Evolutionary conservation across 1,140 invertebrate species (phyloP), one percentile per base, ranked within the genome.

Genomic region (Sitobion miscanthi): DNA sequence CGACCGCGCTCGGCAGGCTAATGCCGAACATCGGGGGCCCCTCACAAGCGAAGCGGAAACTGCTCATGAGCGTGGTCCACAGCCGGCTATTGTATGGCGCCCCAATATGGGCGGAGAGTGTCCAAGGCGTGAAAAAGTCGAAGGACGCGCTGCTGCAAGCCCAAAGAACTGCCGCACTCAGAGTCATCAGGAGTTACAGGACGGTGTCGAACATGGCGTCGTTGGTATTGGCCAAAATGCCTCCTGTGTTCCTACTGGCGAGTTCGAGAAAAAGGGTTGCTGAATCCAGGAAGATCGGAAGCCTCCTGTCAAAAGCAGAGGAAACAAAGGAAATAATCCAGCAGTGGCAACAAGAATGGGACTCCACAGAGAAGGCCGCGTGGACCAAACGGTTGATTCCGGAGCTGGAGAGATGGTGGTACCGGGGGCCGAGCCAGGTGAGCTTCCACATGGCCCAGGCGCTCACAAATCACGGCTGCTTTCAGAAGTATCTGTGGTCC

Each of bases 221-320:
- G 1, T 14, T 82, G 30, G 25, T 82, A 6, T 1, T 82, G 35
- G 77, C 77, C 7, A n/a, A 4, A 17, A 35, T 82, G 57, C 23
- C 57, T 4, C 57, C 57, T 0, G 25, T 2, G 0, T 35, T 0
- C 3, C n/a, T 82, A 0, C 30, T 35, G 4, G n/a, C 25, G 1
- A 0, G 1, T 1, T 2, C 14, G 2, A 20, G 49, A 3, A 52
- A 17, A 2, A 52, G 1, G 2, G 2, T 3, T 1, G 49, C 49
- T 0, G 17, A 17, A 2, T 2, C 49, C 0, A 52, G 17, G 14
- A 52, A 52, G 17, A 20, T 14, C 0, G 49, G 49, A 1, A 17
- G 0, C 2, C 2, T 52, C 49, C 2, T 52, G 17, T 20, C 49
- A 1, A 52, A 1, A 17, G 0, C 14, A 17, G 49, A 52, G 0